These are phyloP conservation scores for Acanthochromis polyacanthus DNA, from an alignment of 2,113 vertebrate genomes.

Conservation along the genomic window DNA sequence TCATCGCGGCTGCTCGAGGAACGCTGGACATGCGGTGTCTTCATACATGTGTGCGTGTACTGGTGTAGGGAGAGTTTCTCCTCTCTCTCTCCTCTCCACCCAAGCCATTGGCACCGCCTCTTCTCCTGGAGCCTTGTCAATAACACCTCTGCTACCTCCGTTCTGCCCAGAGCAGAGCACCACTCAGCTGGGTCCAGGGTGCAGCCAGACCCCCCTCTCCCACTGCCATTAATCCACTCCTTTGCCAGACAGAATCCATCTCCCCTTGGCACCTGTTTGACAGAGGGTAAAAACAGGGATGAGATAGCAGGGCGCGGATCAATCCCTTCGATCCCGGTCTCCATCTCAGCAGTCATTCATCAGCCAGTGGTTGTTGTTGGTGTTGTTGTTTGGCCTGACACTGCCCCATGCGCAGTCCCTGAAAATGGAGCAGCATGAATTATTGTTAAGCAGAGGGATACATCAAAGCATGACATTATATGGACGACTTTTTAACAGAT, in stretches of 20 bases:
- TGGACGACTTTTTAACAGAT: not conserved
- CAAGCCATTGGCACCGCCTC: conserved; percentile 59
- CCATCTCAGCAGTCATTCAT: conserved; percentile 81
- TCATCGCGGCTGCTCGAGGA: conserved; percentile 52
- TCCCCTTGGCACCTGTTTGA: conserved; percentile 83
- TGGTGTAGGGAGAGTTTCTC: conserved; percentile 36
- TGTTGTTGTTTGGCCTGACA: conserved; percentile 67
- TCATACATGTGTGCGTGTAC: not conserved
- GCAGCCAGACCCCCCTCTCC: conserved; percentile 39
- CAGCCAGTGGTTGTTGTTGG: conserved; percentile 76
- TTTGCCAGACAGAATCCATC: conserved; percentile 84
- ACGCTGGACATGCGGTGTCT: not conserved
- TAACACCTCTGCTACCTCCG: conserved; percentile 67
- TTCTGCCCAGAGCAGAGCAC: conserved; percentile 65
- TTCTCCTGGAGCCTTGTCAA: conserved; percentile 69
- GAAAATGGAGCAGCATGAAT: conserved; percentile 46
- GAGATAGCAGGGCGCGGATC: conserved; percentile 82
- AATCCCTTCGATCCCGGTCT: conserved; percentile 84
- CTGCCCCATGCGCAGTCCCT: conserved; percentile 20
- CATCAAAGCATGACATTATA: not conserved
- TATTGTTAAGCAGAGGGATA: conserved; percentile 9
- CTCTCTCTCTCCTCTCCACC: conserved; percentile 45
- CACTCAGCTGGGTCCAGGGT: conserved; percentile 50
- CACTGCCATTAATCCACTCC: conserved; percentile 84
- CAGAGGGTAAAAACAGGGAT: conserved; percentile 85